Evolutionary conservation across 2,888 invertebrate genomes (phyloP).

Genomic region (Macropis europaea): DNA sequence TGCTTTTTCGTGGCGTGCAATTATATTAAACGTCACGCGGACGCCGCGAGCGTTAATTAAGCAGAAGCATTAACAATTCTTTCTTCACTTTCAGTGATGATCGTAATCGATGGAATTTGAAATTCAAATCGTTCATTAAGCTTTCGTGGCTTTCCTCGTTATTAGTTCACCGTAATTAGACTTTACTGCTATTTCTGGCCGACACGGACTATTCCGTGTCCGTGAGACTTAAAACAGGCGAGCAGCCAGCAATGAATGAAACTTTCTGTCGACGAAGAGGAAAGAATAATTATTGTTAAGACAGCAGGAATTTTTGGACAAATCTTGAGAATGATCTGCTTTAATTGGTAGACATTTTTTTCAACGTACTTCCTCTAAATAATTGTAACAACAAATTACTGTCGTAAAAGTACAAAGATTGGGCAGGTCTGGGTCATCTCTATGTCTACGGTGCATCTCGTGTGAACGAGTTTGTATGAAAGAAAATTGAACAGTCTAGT

Average conservation of each 20-base stretch:
- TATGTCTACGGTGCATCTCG: too few relatives aligned
- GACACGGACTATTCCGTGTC: background rate
- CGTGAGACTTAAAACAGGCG: background rate
- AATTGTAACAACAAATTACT: too few relatives aligned
- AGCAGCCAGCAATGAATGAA: conserved; percentile 5
- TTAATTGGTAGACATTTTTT: too few relatives aligned
- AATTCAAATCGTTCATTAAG: conserved; percentile 39
- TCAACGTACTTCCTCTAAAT: too few relatives aligned
- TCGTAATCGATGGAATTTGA: conserved; percentile 33
- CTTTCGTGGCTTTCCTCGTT: conserved; percentile 24
- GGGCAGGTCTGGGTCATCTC: too few relatives aligned
- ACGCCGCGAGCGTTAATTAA: background rate
- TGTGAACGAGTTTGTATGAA: too few relatives aligned
- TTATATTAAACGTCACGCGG: conserved; percentile 3
- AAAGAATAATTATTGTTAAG: background rate
- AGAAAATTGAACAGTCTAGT: too few relatives aligned
- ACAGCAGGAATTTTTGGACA: too few relatives aligned
- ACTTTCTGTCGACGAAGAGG: background rate
- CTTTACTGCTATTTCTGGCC: conserved; percentile 20
- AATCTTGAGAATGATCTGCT: too few relatives aligned
- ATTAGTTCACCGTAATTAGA: conserved; percentile 39
- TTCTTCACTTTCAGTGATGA: conserved; percentile 33
- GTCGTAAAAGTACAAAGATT: too few relatives aligned
- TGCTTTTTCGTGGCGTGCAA: background rate
- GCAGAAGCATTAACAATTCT: conserved; percentile 14